These are phyloP conservation scores for Meloidogyne hapla DNA, from an alignment of 1,140 invertebrate species.

Conservation along the genomic window DNA sequence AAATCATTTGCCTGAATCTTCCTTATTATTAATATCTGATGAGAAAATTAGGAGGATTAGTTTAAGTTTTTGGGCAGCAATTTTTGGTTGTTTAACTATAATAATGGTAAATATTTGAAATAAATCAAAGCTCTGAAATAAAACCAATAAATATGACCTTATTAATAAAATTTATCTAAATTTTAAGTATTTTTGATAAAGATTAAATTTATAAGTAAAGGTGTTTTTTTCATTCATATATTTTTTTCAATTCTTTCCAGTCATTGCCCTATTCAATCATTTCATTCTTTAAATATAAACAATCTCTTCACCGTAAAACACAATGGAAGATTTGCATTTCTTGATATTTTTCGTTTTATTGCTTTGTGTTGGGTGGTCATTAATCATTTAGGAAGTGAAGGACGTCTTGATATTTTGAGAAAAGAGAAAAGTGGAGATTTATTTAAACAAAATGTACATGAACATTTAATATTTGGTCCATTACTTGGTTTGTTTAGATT, in stretches of 20 bases:
- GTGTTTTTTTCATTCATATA: no score
- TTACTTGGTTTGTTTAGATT: slow-evolving; percentile 48
- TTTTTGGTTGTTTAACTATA: not conserved
- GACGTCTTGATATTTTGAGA: slow-evolving; percentile 56
- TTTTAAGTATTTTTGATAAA: no score
- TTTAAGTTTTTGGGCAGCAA: not conserved
- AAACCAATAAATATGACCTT: no score
- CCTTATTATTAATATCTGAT: not conserved
- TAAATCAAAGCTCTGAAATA: no score
- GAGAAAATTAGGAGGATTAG: not conserved
- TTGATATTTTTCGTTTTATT: slow-evolving; percentile 61
- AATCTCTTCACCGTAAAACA: not conserved
- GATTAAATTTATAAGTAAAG: no score
- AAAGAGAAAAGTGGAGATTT: slow-evolving; percentile 47
- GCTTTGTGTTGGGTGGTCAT: slow-evolving; percentile 62
- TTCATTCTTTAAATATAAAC: not conserved
- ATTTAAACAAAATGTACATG: slow-evolving; percentile 52
- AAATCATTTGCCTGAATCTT: not conserved
- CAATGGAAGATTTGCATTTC: slow-evolving; percentile 45
- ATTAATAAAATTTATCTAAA: no score
- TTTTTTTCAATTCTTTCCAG: not conserved
- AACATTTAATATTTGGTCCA: slow-evolving; percentile 59
- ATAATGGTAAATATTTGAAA: not conserved
- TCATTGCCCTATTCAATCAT: not conserved
- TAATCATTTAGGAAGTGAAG: slow-evolving; percentile 61